These are phyloP conservation scores for Phenacoccus solenopsis DNA, from an alignment of 1,140 invertebrate genomes.

Conservation along the genomic window DNA sequence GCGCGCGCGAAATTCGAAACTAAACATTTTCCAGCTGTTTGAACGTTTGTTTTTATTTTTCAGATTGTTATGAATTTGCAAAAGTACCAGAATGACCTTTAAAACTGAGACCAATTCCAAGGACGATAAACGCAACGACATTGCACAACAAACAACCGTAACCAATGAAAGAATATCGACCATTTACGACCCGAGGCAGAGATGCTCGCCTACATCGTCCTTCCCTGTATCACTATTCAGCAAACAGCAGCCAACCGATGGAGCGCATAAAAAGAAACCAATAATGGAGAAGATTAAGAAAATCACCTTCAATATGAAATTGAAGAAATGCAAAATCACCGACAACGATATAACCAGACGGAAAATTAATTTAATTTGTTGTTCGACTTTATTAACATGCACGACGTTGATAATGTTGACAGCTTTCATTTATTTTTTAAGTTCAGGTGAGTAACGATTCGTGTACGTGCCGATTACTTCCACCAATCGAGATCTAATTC, in stretches of 20 bases:
- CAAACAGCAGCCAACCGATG: not conserved
- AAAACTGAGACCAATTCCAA: constrained; percentile 6
- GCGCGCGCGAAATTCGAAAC: not conserved
- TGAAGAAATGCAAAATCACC: not conserved
- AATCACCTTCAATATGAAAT: not conserved
- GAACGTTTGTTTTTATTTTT: not conserved
- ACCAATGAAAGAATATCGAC: not conserved
- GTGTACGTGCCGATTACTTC: too few relatives aligned
- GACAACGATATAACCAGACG: not conserved
- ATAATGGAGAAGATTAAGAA: constrained; percentile 1
- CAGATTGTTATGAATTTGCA: constrained; percentile 10
- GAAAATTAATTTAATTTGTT: not conserved
- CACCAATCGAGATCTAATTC: not conserved
- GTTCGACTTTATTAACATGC: not conserved
- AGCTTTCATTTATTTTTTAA: not conserved
- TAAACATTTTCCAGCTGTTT: too few relatives aligned
- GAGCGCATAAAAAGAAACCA: not conserved
- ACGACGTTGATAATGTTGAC: not conserved
- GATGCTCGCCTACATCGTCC: not conserved
- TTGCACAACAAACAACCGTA: not conserved
- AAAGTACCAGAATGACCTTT: not conserved
- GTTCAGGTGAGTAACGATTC: not conserved
- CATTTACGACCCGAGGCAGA: not conserved
- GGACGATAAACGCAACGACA: not conserved
- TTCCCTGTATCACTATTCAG: not conserved